Conservation (phyloP, 2,888 invertebrate genomes). For the Tipula vernalis region DNA sequence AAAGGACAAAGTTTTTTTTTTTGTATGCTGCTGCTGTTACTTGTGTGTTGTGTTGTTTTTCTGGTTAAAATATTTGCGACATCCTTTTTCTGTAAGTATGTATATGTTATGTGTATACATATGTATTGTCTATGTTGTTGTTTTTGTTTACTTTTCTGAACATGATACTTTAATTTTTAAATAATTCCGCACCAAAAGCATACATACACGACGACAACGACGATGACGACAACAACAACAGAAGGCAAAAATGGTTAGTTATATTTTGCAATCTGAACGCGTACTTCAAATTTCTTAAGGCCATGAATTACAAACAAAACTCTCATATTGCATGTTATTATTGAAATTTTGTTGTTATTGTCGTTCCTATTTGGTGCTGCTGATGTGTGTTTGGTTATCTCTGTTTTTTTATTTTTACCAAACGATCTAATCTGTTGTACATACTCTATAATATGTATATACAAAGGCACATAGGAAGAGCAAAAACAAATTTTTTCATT, state of each 20-base stretch:
- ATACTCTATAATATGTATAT: too few relatives aligned
- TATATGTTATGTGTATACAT: not conserved
- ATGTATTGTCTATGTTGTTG: not conserved
- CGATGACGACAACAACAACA: not conserved
- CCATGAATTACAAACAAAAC: not conserved
- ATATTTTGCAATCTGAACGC: not conserved
- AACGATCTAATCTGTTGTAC: not conserved
- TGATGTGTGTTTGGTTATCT: not conserved
- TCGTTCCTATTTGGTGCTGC: not conserved
- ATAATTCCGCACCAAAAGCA: not conserved
- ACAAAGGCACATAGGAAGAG: too few relatives aligned
- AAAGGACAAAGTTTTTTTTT: not conserved
- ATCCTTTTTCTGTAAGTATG: not conserved
- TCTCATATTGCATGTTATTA: not conserved
- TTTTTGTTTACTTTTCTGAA: not conserved
- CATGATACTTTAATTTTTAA: not conserved
- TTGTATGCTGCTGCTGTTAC: not conserved
- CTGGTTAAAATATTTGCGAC: not conserved
- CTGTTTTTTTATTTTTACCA: not conserved
- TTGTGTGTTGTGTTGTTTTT: not conserved
- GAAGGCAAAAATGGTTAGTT: not conserved
- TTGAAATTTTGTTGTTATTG: not conserved
- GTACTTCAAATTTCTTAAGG: not conserved
- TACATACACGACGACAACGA: not conserved
- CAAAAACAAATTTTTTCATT: too few relatives aligned